Percentiles rank a stretch among this genome's conserved stretches.
phyloP scores from a whole-genome alignment of 2,888 invertebrate genomes.

The Cactoblastis cactorum region DNA sequence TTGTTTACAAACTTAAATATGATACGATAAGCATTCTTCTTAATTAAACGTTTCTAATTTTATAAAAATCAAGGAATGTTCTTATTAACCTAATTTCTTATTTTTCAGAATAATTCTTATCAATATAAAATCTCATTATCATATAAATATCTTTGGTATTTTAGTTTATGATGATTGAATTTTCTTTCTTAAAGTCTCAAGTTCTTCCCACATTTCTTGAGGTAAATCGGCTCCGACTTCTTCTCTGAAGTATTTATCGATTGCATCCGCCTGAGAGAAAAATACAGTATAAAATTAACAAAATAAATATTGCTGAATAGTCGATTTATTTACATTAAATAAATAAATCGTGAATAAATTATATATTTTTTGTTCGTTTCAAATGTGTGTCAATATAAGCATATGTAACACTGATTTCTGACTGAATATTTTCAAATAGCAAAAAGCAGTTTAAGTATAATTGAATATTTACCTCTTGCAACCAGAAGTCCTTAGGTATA shows the following conservation, averaged over 20 bases:
- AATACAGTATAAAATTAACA: neutral
- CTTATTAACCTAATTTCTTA: constrained; percentile 9
- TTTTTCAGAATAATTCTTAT: constrained; percentile 8
- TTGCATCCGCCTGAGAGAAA: constrained; percentile 80
- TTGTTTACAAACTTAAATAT: constrained; percentile 1
- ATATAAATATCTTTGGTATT: constrained; percentile 42
- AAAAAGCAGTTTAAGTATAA: neutral
- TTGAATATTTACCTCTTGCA: constrained; percentile 82
- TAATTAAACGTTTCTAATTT: neutral
- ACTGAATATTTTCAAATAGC: neutral
- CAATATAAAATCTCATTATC: constrained; percentile 6
- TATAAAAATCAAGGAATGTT: constrained; percentile 20
- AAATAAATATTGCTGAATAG: too few relatives aligned
- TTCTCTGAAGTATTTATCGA: constrained; percentile 93
- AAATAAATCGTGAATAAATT: too few relatives aligned
- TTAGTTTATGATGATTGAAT: constrained; percentile 41
- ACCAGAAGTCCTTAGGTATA: constrained; percentile 95
- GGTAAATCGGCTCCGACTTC: constrained; percentile 96
- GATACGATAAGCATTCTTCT: constrained; percentile 20
- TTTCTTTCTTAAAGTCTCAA: constrained; percentile 73
- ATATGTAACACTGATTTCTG: neutral
- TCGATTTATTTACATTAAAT: too few relatives aligned
- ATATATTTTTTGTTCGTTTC: too few relatives aligned
- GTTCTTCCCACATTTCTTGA: constrained; percentile 84
- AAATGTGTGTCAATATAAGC: too few relatives aligned